Conservation (phyloP, 1,140 invertebrate species). For the Goniozus legneri region DNA sequence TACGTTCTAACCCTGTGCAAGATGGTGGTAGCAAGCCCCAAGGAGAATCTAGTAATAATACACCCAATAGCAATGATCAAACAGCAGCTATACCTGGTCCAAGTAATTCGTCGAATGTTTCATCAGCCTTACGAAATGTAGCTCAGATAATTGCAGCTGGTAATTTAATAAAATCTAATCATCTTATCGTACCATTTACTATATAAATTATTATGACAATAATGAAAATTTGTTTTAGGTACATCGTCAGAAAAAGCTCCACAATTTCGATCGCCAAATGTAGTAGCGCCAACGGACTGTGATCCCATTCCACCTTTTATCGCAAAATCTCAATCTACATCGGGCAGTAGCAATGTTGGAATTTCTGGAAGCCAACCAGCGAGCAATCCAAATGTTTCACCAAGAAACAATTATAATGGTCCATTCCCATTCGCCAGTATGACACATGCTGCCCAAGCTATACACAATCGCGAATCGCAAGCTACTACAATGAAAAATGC, state of each 20-base stretch:
- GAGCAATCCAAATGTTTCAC: slow-evolving; percentile 31
- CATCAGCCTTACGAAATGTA: slow-evolving; percentile 46
- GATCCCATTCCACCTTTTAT: slow-evolving; percentile 57
- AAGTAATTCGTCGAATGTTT: slow-evolving; percentile 45
- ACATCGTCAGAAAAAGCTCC: slow-evolving; percentile 45
- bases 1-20: slow-evolving; percentile 59
- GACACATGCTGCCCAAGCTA: slow-evolving; percentile 74
- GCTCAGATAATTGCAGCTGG: slow-evolving; percentile 50
- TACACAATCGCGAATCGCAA: slow-evolving; percentile 52
- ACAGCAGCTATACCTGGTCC: slow-evolving; percentile 45
- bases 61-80: slow-evolving; percentile 33
- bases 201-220: not conserved
- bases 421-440: slow-evolving; percentile 86
- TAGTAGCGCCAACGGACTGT: slow-evolving; percentile 76
- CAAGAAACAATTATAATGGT: slow-evolving; percentile 57
- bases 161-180: too few species aligned
- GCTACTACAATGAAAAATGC: slow-evolving; percentile 44
- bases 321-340: slow-evolving; percentile 38
- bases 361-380: slow-evolving; percentile 29
- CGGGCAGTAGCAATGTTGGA: slow-evolving; percentile 29
- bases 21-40: slow-evolving; percentile 44
- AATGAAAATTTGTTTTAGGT: slow-evolving; percentile 47
- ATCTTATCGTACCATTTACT: too few species aligned
- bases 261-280: slow-evolving; percentile 77
- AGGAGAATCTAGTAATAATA: slow-evolving; percentile 34